Evolutionary conservation across 1,140 invertebrate genomes (phyloP).

Genomic region (Orussus abietinus): DNA sequence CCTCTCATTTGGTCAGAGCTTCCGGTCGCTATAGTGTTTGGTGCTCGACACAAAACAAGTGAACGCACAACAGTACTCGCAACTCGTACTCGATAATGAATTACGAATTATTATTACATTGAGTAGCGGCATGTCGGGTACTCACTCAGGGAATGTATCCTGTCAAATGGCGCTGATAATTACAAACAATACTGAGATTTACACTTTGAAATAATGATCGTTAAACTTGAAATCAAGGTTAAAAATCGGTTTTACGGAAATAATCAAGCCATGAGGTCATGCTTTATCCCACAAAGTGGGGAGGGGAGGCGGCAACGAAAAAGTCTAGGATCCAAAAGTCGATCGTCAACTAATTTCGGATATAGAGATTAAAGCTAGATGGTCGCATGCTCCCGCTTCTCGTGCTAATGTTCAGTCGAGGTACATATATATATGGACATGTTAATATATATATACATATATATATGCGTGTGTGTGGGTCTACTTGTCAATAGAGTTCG

Average conservation of each 20-base stretch:
- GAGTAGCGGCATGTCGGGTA: slow-evolving; percentile 53
- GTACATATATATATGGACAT: not conserved
- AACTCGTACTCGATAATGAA: slow-evolving; percentile 37
- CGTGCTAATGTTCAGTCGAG: slow-evolving; percentile 43
- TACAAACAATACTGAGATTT: slow-evolving; percentile 54
- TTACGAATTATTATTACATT: slow-evolving; percentile 50
- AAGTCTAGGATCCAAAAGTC: not conserved
- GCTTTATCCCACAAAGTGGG: slow-evolving; percentile 6
- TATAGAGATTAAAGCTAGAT: not conserved
- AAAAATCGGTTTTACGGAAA: slow-evolving; percentile 17
- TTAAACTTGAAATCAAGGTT: slow-evolving; percentile 47
- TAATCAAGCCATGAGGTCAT: slow-evolving; percentile 7
- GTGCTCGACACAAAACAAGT: slow-evolving; percentile 50
- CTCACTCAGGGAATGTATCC: slow-evolving; percentile 54
- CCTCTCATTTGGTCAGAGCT: not conserved
- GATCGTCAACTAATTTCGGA: slow-evolving; percentile 2
- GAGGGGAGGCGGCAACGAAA: slow-evolving; percentile 2
- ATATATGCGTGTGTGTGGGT: slow-evolving; percentile 16
- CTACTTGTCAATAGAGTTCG: too few species aligned
- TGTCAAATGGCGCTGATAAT: slow-evolving; percentile 55
- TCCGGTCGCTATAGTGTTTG: too few species aligned
- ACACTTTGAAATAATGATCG: slow-evolving; percentile 52
- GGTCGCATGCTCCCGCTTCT: slow-evolving; percentile 38
- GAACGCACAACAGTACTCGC: slow-evolving; percentile 38
- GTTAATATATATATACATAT: slow-evolving; percentile 24